These are phyloP conservation scores for Hoplostethus atlanticus DNA, from an alignment of 2,797 vertebrate species.

Conservation along the genomic window DNA sequence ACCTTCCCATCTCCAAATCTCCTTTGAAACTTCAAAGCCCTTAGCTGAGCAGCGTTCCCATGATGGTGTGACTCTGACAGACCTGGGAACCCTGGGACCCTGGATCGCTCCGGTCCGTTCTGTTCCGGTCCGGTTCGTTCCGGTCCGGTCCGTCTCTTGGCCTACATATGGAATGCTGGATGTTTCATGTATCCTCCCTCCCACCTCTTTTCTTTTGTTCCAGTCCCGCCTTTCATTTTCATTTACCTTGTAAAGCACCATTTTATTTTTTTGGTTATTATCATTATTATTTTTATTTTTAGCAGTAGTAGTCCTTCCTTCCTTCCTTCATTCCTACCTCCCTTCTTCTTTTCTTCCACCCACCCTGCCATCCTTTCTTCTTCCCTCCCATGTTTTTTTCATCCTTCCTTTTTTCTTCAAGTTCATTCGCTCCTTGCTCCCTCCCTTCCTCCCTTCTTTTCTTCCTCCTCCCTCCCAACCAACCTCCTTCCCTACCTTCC, in stretches of 20 bases:
- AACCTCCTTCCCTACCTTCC: too few relatives aligned
- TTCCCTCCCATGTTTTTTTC: too few relatives aligned
- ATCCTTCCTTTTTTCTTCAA: too few relatives aligned
- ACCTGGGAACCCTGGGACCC: constrained; percentile 51
- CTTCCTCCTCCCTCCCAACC: too few relatives aligned
- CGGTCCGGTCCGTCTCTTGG: too few relatives aligned
- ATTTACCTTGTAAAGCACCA: background rate
- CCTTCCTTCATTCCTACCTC: background rate
- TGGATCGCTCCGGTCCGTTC: background rate
- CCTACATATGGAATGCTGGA: background rate
- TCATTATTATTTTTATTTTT: background rate
- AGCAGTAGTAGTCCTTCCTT: background rate
- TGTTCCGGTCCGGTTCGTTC: too few relatives aligned
- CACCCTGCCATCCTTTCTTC: too few relatives aligned
- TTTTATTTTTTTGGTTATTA: constrained; percentile 9
- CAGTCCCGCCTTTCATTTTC: constrained; percentile 2
- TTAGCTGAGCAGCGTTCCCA: constrained; percentile 21
- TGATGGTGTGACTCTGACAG: constrained; percentile 29
- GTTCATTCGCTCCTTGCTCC: too few relatives aligned
- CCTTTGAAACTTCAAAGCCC: constrained; percentile 61
- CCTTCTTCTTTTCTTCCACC: background rate
- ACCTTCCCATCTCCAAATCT: constrained; percentile 22
- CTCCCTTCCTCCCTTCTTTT: too few relatives aligned
- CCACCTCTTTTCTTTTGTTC: constrained; percentile 13
- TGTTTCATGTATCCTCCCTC: too few relatives aligned